Percentiles rank a stretch among this genome's conserved stretches.
Evolutionary conservation across 2,113 vertebrate genomes (phyloP).

Genomic region (Tympanuchus pallidicinctus): DNA sequence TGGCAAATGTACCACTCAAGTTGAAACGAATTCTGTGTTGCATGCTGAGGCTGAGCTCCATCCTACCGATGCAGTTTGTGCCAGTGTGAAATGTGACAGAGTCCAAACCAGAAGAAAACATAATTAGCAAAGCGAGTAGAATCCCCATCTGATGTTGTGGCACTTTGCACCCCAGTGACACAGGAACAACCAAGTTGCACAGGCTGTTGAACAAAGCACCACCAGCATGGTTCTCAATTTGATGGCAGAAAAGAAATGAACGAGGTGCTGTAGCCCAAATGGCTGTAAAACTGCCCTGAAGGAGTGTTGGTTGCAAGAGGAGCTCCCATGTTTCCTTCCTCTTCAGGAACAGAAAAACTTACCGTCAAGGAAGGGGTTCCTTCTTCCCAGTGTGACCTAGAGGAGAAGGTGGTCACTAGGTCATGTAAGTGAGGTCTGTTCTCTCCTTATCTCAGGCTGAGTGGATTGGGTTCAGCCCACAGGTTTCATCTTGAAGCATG

Average conservation of each 20-base stretch:
- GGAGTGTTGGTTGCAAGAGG: neutral
- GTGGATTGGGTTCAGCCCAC: neutral
- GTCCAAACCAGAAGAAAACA: neutral
- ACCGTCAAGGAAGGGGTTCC: neutral
- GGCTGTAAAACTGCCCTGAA: neutral
- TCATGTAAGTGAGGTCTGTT: neutral
- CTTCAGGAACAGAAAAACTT: neutral
- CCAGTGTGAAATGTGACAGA: neutral
- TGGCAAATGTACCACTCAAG: conserved; percentile 42
- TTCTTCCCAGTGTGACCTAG: neutral
- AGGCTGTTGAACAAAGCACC: neutral
- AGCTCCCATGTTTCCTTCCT: neutral
- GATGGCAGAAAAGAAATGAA: neutral
- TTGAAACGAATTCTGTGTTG: neutral
- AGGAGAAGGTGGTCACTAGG: neutral
- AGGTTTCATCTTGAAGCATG: too few relatives aligned
- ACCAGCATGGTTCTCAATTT: neutral
- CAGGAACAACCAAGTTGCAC: neutral
- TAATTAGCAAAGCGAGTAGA: conserved; percentile 37
- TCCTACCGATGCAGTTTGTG: neutral
- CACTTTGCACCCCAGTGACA: conserved; percentile 36
- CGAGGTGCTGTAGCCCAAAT: too few relatives aligned
- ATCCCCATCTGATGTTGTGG: conserved; percentile 39
- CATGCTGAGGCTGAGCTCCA: conserved; percentile 16
- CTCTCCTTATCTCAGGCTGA: neutral